These are phyloP conservation scores for Aphyosemion australe DNA, from an alignment of 2,113 vertebrate species.

Conservation along the genomic window DNA sequence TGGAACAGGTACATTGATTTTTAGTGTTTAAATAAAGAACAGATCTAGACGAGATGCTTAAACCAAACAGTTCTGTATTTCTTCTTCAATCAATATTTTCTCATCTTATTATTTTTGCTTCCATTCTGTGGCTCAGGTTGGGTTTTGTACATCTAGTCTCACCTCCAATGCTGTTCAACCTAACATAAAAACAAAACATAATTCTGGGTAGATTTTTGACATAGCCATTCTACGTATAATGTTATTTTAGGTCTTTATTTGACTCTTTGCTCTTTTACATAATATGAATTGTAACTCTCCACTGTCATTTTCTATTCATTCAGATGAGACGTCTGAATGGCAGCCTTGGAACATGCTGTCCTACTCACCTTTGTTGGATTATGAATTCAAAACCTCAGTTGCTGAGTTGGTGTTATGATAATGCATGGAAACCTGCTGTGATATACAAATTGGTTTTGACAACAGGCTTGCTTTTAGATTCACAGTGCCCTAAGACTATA, in stretches of 20 bases:
- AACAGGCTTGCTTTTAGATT: constrained; percentile 62
- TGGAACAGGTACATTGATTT: neutral
- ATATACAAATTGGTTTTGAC: constrained; percentile 74
- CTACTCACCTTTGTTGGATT: constrained; percentile 62
- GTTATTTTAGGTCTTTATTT: neutral
- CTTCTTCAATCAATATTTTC: neutral
- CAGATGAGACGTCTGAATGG: constrained; percentile 27
- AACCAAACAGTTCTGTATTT: neutral
- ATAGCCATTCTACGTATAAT: neutral
- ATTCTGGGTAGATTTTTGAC: neutral
- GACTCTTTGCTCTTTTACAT: neutral
- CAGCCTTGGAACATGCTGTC: constrained; percentile 40
- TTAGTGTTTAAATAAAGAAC: neutral
- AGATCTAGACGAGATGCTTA: neutral
- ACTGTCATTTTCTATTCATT: constrained; percentile 19
- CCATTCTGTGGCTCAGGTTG: neutral
- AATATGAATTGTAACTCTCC: constrained; percentile 11
- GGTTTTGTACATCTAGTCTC: neutral
- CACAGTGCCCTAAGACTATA: constrained; percentile 49
- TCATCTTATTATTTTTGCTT: neutral
- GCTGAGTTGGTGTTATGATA: constrained; percentile 73
- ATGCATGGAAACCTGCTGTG: constrained; percentile 62
- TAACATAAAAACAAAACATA: neutral
- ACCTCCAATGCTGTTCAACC: neutral
- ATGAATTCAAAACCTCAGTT: constrained; percentile 63